These are phyloP conservation scores for Loris lydekkerianus DNA, from an alignment of 2,797 vertebrate genomes.

Conservation along the genomic window DNA sequence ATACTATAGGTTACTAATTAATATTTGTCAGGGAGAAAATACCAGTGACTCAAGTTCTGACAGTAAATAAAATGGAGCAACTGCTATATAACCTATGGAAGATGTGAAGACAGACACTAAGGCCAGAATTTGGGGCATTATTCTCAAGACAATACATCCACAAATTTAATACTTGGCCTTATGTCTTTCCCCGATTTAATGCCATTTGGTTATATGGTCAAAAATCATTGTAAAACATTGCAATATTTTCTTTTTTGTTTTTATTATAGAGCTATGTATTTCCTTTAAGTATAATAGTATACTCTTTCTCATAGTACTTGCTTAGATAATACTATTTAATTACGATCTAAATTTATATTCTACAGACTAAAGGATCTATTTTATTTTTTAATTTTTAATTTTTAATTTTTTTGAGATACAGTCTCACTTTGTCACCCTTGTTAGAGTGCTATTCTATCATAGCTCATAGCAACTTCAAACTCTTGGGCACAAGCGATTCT, in stretches of 20 bases:
- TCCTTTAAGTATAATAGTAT: not conserved
- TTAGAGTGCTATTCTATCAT: no score
- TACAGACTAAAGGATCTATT: not conserved
- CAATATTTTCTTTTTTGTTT: slow-evolving; percentile 12
- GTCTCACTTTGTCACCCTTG: no score
- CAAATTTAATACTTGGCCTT: slow-evolving; percentile 2
- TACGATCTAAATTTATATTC: slow-evolving; percentile 9
- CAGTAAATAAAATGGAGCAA: slow-evolving; percentile 17
- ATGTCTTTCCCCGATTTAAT: not conserved
- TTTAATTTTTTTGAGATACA: no score
- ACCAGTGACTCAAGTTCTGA: not conserved
- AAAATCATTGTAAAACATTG: not conserved
- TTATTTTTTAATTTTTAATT: not conserved
- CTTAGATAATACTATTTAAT: slow-evolving; percentile 28
- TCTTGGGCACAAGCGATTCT: no score
- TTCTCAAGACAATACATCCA: not conserved
- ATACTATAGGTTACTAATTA: slow-evolving; percentile 17
- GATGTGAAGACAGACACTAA: not conserved
- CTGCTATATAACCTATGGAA: not conserved
- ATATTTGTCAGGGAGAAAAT: slow-evolving; percentile 16
- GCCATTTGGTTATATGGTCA: not conserved
- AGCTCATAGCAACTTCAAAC: no score
- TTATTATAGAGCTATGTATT: not conserved
- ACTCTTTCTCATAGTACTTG: slow-evolving; percentile 11
- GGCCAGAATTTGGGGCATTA: not conserved